A percentile compares a stretch with the other conserved stretches of the same genome.
phyloP scores from a whole-genome alignment of 2,888 invertebrate genomes.

The Archips xylosteana region DNA sequence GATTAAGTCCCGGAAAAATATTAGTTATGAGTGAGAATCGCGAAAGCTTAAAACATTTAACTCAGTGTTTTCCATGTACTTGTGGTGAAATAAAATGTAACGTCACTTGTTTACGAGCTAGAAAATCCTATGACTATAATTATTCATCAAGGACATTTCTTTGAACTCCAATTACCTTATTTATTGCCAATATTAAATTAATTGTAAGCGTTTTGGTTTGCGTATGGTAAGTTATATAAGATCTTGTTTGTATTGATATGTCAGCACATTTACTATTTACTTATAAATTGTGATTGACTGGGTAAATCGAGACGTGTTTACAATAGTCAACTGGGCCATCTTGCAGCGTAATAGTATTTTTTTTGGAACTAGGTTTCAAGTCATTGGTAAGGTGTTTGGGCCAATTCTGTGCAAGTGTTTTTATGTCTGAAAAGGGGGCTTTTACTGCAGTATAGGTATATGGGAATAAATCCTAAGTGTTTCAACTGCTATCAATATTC shows the following conservation, averaged over 20 bases:
- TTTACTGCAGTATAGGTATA: no score
- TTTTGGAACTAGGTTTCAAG: not conserved
- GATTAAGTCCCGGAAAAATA: no score
- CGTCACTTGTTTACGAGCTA: conserved; percentile 19
- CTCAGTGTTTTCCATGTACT: no score
- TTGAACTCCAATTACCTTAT: conserved; percentile 12
- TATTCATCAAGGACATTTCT: conserved; percentile 8
- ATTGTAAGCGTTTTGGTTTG: conserved; percentile 9
- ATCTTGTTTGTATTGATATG: conserved; percentile 46
- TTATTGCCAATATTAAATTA: conserved; percentile 14
- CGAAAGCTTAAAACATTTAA: no score
- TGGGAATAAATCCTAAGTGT: no score
- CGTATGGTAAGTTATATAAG: conserved; percentile 37
- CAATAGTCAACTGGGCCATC: conserved; percentile 31
- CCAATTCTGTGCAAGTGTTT: conserved; percentile 8
- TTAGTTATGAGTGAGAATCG: no score
- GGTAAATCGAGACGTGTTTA: conserved; percentile 59
- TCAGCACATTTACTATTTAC: conserved; percentile 44
- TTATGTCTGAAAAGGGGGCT: no score
- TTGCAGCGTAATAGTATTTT: conserved; percentile 13
- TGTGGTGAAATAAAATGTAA: not conserved
- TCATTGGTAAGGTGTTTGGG: conserved; percentile 10
- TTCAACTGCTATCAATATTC: no score
- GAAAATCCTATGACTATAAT: conserved; percentile 2
- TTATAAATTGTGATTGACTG: conserved; percentile 52